Evolutionary conservation across 37 sponge, comb jelly and placozoan genomes (phyloP), one percentile per base, ranked within the genome.

Genomic region (Agelas oroides): DNA sequence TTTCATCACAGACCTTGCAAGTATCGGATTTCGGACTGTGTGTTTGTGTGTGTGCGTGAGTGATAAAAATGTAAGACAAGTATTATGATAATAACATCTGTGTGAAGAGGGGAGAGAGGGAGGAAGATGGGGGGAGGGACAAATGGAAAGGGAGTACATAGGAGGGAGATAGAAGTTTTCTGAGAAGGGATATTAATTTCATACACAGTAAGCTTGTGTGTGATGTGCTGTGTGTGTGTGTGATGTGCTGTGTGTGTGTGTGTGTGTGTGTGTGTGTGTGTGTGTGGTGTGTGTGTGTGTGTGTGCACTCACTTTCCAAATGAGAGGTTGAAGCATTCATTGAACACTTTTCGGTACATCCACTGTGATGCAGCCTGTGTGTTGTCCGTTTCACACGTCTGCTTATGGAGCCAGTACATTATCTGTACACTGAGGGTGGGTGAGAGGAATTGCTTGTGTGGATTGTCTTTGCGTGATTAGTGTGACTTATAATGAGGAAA

Each of bases 381-480:
- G n/a, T 13, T 41, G 1, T 60, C 53, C 13, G 39, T 20, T 33
- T 54, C 70, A 33, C 76, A 59, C 41, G 66, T 68, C 27, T 73
- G 71, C 25, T 57, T 66, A 46, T 85, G 77, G 31, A 85, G 54
- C 13, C 54, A n/a, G 55, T 65, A 69, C 86, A 85, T 85, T 25
- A 32, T 56, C 3, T 66, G 59, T 65, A 71, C 30, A 21, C 25
- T 70, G 5, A 79, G 68, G 36, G 21, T 32, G 36, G 63, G 54
- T 60, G 40, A 25, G 8, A 86, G 73, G 38, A 30, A 71, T 23
- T 65, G 13, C 41, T 27, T 70, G n/a, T 76, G 63, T 24, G 70
- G 77, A 30, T 85, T 85, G 62, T 77, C 78, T 17, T 57, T 63
- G 34, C 86, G 70, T 23, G 78, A 85, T 34, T 85, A 85, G 60